A percentile compares a stretch with the other conserved stretches of the same genome.
phyloP scores from a whole-genome alignment of 2,797 vertebrate genomes.

The Protonibea diacanthus region DNA sequence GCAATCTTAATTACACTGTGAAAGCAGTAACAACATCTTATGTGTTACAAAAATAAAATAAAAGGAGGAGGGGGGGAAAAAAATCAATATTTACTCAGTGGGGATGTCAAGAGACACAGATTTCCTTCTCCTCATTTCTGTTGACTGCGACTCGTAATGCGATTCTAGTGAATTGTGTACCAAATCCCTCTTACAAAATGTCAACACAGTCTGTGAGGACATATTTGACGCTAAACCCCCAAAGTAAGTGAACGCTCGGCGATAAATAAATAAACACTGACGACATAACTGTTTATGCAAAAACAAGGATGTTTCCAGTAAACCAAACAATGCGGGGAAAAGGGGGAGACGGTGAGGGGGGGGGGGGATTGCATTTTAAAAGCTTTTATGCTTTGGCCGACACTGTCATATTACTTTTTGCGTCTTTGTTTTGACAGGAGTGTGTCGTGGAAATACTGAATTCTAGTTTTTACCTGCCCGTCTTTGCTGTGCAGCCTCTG shows the following conservation, averaged over 20 bases:
- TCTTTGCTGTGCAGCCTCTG: constrained; percentile 9
- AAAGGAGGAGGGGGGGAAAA: background rate
- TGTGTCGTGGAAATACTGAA: constrained; percentile 25
- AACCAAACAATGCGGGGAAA: constrained; percentile 29
- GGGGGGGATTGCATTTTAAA: constrained; percentile 2
- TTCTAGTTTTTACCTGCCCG: constrained; percentile 30
- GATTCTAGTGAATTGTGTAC: constrained; percentile 53
- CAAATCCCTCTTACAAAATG: constrained; percentile 64
- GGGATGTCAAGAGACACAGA: constrained; percentile 28
- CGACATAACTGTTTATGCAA: constrained; percentile 11
- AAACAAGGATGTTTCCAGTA: constrained; percentile 28
- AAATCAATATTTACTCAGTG: constrained; percentile 41
- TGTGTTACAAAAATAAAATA: background rate
- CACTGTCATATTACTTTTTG: constrained; percentile 23
- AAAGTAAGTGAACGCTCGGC: constrained; percentile 37
- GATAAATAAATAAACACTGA: constrained; percentile 53
- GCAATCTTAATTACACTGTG: constrained; percentile 1
- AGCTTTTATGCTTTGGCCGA: constrained; percentile 18
- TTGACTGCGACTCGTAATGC: constrained; percentile 41
- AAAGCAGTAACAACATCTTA: constrained; percentile 2
- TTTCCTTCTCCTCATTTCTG: constrained; percentile 39
- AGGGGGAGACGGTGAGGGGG: background rate
- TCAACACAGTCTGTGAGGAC: constrained; percentile 57
- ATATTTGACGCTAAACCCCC: constrained; percentile 47
- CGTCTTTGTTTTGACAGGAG: constrained; percentile 43